Evolutionary conservation across 2,797 vertebrate genomes (phyloP).

Genomic region (Pseudochirops cupreus): DNA sequence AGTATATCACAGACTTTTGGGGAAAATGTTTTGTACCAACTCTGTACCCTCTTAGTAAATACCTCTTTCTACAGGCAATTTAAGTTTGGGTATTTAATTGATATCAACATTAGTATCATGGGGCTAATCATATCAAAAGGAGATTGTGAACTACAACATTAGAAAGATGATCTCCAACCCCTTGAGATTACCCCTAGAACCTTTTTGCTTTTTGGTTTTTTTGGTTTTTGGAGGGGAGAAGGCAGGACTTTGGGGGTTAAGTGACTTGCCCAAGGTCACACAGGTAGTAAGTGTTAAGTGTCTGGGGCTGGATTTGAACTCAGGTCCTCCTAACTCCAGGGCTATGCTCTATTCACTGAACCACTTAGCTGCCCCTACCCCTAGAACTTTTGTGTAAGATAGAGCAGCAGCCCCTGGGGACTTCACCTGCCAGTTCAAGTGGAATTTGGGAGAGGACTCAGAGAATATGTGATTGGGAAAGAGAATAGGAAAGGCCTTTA

Average conservation of each 20-base stretch:
- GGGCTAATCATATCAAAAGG: background rate
- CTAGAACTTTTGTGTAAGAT: too few species aligned
- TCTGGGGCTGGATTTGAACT: too few species aligned
- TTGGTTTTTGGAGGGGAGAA: too few species aligned
- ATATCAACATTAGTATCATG: background rate
- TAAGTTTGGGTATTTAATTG: background rate
- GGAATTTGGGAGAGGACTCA: background rate
- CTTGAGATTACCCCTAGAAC: background rate
- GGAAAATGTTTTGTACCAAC: background rate
- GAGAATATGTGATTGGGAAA: background rate
- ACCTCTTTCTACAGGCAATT: background rate
- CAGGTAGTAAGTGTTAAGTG: too few species aligned
- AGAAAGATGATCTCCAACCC: background rate
- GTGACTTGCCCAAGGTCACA: too few species aligned
- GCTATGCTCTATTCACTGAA: too few species aligned
- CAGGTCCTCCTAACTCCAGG: too few species aligned
- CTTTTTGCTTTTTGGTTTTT: too few species aligned
- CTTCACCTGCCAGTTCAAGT: background rate
- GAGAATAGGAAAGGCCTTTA: background rate
- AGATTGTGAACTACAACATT: background rate
- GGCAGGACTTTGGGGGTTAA: too few species aligned
- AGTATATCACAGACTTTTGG: background rate
- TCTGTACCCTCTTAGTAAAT: background rate
- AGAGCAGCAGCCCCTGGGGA: background rate
- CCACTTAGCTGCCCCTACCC: too few species aligned